Evolutionary conservation across 2,888 invertebrate species (phyloP).

Genomic region (Erebia palarica): DNA sequence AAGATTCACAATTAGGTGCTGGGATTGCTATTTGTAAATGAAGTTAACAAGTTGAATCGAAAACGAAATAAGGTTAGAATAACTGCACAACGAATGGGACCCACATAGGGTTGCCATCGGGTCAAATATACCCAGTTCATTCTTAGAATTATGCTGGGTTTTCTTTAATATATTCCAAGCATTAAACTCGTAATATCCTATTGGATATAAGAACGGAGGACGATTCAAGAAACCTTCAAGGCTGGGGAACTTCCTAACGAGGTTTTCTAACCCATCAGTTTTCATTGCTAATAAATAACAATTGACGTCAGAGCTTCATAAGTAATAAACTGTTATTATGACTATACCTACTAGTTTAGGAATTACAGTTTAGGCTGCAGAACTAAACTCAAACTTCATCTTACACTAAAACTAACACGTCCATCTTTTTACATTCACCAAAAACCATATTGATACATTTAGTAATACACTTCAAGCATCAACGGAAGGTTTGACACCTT

Average conservation of each 20-base stretch:
- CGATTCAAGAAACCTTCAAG: not conserved
- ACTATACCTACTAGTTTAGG: too few relatives aligned
- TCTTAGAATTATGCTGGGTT: not conserved
- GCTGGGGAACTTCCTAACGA: not conserved
- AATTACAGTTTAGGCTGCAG: too few relatives aligned
- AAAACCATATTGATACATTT: not conserved
- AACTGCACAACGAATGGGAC: slow-evolving; percentile 5
- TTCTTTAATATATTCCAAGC: not conserved
- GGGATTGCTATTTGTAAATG: not conserved
- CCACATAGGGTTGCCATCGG: not conserved
- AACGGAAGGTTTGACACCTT: too few relatives aligned
- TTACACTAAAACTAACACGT: too few relatives aligned
- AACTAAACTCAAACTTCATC: too few relatives aligned
- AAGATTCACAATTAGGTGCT: not conserved
- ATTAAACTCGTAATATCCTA: not conserved
- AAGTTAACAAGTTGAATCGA: not conserved
- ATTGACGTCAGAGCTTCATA: not conserved
- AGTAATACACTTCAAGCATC: too few relatives aligned
- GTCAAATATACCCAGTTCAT: not conserved
- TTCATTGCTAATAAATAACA: not conserved
- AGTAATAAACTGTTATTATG: too few relatives aligned
- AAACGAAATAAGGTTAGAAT: slow-evolving; percentile 9
- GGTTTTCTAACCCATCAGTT: not conserved
- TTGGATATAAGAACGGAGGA: not conserved
- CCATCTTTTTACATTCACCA: not conserved